Conservation (phyloP, 2,888 invertebrate genomes). For the Muschampia plurimacula region DNA sequence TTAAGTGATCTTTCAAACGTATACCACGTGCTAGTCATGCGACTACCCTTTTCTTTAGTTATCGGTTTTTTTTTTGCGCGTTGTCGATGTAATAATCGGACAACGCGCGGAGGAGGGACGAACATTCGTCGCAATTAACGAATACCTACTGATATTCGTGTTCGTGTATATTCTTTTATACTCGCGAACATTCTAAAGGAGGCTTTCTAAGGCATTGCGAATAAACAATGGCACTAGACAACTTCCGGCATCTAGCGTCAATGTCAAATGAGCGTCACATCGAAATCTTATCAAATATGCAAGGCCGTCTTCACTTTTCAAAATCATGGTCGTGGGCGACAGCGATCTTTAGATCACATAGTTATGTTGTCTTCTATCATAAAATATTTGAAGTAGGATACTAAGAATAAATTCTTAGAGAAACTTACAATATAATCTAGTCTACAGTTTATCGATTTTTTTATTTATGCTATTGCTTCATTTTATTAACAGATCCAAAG, state of each 20-base stretch:
- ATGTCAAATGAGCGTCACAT: conserved; percentile 25
- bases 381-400: too few species aligned
- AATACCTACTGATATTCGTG: background rate
- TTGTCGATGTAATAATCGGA: background rate
- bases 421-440: too few species aligned
- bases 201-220: conserved; percentile 15
- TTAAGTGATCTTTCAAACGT: background rate
- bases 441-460: too few species aligned
- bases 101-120: background rate
- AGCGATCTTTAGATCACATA: background rate
- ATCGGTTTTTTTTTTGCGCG: too few species aligned
- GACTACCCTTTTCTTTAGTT: background rate
- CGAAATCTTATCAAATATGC: conserved; percentile 19
- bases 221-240: conserved; percentile 16
- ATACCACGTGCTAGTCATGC: background rate
- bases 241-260: conserved; percentile 23
- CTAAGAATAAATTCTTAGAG: too few species aligned
- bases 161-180: too few species aligned
- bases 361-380: background rate
- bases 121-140: background rate
- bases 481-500: too few species aligned
- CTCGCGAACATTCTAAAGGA: background rate
- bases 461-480: too few species aligned
- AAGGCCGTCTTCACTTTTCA: conserved; percentile 24
- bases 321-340: conserved; percentile 23